Percentiles rank a stretch among this genome's conserved stretches.
Conservation (phyloP, 2,888 invertebrate genomes). For the Operophtera brumata region DNA sequence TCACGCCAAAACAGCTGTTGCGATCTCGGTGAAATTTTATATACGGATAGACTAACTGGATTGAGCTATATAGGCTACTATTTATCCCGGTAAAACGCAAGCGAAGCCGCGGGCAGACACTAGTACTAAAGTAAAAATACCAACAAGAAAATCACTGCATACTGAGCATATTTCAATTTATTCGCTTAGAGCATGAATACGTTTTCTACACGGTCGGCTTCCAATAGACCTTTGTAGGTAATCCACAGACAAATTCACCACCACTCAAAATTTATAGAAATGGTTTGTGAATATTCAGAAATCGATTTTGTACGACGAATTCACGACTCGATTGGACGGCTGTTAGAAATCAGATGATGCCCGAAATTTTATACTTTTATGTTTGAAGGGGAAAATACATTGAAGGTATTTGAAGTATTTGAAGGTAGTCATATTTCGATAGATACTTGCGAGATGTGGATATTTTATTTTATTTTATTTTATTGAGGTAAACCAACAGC, state of each 20-base stretch:
- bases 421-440: no score
- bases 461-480: background rate
- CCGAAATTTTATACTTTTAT: background rate
- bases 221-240: conserved; percentile 12
- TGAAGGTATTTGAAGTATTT: no score
- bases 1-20: no score
- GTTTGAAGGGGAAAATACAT: background rate
- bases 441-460: background rate
- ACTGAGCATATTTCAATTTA: conserved; percentile 9
- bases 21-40: no score
- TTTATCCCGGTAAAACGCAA: no score
- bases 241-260: conserved; percentile 12
- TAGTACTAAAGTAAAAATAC: no score
- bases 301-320: conserved; percentile 19
- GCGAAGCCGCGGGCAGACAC: no score
- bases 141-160: conserved; percentile 6
- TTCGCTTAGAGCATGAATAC: conserved; percentile 14
- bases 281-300: conserved; percentile 15
- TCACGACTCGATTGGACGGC: conserved; percentile 12
- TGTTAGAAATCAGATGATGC: conserved; percentile 5
- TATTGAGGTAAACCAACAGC: no score
- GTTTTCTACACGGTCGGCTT: conserved; percentile 14
- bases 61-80: no score
- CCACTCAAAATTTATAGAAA: conserved; percentile 18
- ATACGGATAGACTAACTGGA: no score